Percentiles rank a stretch among this genome's conserved stretches.
Evolutionary conservation across 2,797 vertebrate species (phyloP).

Genomic region (Oryzias sinensis): DNA sequence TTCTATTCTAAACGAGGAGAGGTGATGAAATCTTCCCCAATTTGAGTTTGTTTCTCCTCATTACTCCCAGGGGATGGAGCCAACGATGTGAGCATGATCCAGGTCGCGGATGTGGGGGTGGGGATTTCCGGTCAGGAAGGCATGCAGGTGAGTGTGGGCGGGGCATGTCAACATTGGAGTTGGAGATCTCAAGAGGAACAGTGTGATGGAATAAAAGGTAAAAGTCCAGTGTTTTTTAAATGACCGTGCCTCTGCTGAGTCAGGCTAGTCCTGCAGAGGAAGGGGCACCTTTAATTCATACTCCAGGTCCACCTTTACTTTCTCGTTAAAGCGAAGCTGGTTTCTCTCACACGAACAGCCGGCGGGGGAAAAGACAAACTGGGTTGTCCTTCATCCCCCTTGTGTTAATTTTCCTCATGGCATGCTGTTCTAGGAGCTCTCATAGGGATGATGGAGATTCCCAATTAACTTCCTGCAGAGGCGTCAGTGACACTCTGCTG

Average conservation of each 20-base stretch:
- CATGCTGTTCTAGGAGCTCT: slow-evolving; percentile 36
- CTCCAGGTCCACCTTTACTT: slow-evolving; percentile 11
- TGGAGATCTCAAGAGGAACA: not conserved
- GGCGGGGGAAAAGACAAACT: not conserved
- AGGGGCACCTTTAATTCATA: slow-evolving; percentile 20
- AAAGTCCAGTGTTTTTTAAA: slow-evolving; percentile 9
- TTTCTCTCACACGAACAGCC: not conserved
- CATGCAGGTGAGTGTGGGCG: slow-evolving; percentile 87
- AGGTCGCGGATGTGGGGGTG: slow-evolving; percentile 96
- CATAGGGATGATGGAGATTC: slow-evolving; percentile 57
- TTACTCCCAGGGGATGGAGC: slow-evolving; percentile 91
- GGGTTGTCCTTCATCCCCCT: slow-evolving; percentile 1
- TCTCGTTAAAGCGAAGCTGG: slow-evolving; percentile 22
- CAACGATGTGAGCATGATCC: slow-evolving; percentile 99
- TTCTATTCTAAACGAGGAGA: not conserved
- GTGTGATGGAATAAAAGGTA: slow-evolving; percentile 5
- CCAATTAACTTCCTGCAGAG: slow-evolving; percentile 59
- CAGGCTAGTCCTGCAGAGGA: slow-evolving; percentile 31
- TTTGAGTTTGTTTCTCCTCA: slow-evolving; percentile 7
- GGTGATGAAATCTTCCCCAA: not conserved
- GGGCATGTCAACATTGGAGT: not conserved
- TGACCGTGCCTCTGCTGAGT: slow-evolving; percentile 39
- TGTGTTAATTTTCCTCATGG: slow-evolving; percentile 8
- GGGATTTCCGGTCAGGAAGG: slow-evolving; percentile 98
- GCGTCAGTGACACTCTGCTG: slow-evolving; percentile 25